Base-by-base conservation (phyloP, 1,140 invertebrate species). In the Procambarus clarkii region DNA sequence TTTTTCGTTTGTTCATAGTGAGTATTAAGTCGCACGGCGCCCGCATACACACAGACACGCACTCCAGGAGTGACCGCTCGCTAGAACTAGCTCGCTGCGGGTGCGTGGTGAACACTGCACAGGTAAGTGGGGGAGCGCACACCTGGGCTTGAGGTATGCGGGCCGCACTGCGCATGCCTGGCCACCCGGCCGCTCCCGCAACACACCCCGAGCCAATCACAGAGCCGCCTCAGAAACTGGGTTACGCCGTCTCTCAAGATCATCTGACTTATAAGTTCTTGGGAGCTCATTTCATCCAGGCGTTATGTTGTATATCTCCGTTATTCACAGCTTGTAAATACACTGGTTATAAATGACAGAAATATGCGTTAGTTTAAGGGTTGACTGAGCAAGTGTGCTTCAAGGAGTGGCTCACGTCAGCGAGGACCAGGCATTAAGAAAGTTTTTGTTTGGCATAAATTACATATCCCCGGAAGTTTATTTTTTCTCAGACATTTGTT, bases 141-240 rank as follows among this genome's bases (percentile, higher is more conserved):
- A 64, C 18, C 60, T 18, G 18, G n/a, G 24, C n/a, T 34, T 50
- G 60, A 83, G 87, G 79, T 83, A 83, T 82, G 79, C 79, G 87
- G 87, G 87, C 78, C 78, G 58, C 87, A 74, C 87, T 89, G 87
- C 87, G 87, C 87, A 89, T 89, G 87, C 87, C 79, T 81, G 46
- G 79, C 71, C 78, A 48, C 48, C 74, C 86, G 80, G 87, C 87
- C 34, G 87, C 69, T 48, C 87, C 87, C 87, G 87, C 87, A 91
- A 85, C 88, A 85, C 88, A 89, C 60, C 69, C 15, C 46, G 79
- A 83, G 78, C 86, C 77, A 81, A 88, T 81, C 45, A 77, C 60
- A 18, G 48, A 48, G 44, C 58, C 24, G 8, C 54, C 48, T n/a
- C 77, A 88, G 60, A 81, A 81, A 81, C 86, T 81, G 77, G 78